Conservation (phyloP, 2,113 vertebrate genomes). For the Phalacrocorax aristotelis region DNA sequence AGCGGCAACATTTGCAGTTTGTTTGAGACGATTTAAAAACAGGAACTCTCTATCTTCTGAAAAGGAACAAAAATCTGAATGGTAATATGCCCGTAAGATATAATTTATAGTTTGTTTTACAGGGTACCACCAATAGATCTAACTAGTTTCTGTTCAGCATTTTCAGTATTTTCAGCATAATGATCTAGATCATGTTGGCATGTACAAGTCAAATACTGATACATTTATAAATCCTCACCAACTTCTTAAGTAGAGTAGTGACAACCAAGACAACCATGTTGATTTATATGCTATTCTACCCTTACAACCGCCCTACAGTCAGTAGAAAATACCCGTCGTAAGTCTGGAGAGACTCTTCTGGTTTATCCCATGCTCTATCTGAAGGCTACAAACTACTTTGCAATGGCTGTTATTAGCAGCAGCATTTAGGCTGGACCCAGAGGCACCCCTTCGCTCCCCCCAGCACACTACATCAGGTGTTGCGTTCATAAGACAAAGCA, state of each 20-base stretch:
- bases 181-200: background rate
- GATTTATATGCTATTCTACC: background rate
- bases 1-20: background rate
- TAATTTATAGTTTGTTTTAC: background rate
- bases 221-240: background rate
- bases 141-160: background rate
- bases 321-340: background rate
- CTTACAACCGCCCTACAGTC: background rate
- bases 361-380: background rate
- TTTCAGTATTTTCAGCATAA: background rate
- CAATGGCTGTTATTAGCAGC: background rate
- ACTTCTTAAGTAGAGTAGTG: background rate
- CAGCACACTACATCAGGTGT: background rate
- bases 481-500: background rate
- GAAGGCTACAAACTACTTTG: background rate
- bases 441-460: background rate
- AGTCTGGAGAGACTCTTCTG: background rate
- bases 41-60: background rate
- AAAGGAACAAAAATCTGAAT: background rate
- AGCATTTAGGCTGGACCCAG: background rate
- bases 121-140: background rate
- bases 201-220: accelerated
- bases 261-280: background rate
- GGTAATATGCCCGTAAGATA: background rate
- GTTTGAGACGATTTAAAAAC: background rate